Evolutionary conservation across 2,113 vertebrate species (phyloP).

Genomic region (Nothobranchius kuhntae): DNA sequence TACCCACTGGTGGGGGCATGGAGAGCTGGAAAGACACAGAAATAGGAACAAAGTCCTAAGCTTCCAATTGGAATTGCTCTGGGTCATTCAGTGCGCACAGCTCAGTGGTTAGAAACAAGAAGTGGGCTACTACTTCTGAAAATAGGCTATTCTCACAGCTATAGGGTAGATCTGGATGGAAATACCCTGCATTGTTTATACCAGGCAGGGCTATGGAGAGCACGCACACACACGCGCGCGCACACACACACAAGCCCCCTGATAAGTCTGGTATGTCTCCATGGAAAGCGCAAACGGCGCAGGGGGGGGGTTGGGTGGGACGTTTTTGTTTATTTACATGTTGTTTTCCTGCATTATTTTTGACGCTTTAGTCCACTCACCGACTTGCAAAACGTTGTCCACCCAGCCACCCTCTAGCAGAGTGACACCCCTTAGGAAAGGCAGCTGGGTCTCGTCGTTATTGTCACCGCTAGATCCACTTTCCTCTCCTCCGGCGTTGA

Average conservation of each 20-base stretch:
- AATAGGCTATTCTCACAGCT: conserved; percentile 68
- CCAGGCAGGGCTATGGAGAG: conserved; percentile 37
- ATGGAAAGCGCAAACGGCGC: conserved; percentile 36
- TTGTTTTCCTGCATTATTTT: conserved; percentile 37
- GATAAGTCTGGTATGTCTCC: conserved; percentile 52
- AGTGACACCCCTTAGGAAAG: conserved; percentile 94
- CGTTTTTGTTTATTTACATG: conserved; percentile 32
- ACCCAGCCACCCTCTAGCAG: conserved; percentile 94
- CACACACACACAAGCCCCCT: conserved; percentile 53
- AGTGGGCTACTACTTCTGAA: conserved; percentile 73
- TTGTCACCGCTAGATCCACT: conserved; percentile 85
- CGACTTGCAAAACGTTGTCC: conserved; percentile 98
- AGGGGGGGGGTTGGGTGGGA: conserved; percentile 32
- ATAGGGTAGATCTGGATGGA: conserved; percentile 54
- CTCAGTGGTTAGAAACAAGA: conserved; percentile 77
- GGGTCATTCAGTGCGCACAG: conserved; percentile 80
- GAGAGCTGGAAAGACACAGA: conserved; percentile 86
- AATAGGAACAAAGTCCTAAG: conserved; percentile 91
- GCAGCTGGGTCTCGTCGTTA: conserved; percentile 91
- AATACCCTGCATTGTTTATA: conserved; percentile 70
- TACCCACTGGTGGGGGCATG: conserved; percentile 81
- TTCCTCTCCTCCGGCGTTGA: conserved; percentile 92
- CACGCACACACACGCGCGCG: conserved; percentile 42
- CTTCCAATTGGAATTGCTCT: conserved; percentile 79
- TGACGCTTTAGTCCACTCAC: conserved; percentile 82